Evolutionary conservation across 2,113 vertebrate genomes (phyloP).

Genomic region (Hemichromis elongatus): DNA sequence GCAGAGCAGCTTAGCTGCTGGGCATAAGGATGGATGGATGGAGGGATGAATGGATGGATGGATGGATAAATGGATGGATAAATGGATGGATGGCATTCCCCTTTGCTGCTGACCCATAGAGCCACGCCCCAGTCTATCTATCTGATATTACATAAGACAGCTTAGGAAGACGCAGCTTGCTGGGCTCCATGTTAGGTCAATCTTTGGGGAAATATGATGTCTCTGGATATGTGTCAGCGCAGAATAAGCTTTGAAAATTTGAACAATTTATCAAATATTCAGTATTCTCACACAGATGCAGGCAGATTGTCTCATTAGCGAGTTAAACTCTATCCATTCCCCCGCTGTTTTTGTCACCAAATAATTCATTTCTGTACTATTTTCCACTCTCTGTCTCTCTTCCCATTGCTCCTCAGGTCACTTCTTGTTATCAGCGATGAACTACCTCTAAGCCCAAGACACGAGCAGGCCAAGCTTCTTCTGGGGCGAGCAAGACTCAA

Average conservation of each 20-base stretch:
- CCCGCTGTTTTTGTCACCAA: not conserved
- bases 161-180: slow-evolving; percentile 48
- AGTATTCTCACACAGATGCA: not conserved
- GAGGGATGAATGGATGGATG: slow-evolving; percentile 31
- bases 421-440: slow-evolving; percentile 69
- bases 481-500: slow-evolving; percentile 86
- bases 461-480: slow-evolving; percentile 87
- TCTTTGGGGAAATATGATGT: slow-evolving; percentile 21
- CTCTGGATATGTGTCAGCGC: slow-evolving; percentile 6
- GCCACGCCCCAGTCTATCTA: slow-evolving; percentile 34
- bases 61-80: slow-evolving; percentile 43
- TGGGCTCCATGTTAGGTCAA: slow-evolving; percentile 26
- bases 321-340: not conserved
- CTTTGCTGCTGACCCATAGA: slow-evolving; percentile 20
- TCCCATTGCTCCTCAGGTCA: slow-evolving; percentile 62
- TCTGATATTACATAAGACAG: slow-evolving; percentile 61
- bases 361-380: not conserved
- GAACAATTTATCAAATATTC: not conserved
- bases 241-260: slow-evolving; percentile 2
- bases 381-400: not conserved
- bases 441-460: slow-evolving; percentile 81
- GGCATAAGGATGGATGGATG: slow-evolving; percentile 40
- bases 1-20: slow-evolving; percentile 61
- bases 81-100: slow-evolving; percentile 33
- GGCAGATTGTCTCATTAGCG: not conserved